Conservation (phyloP, 2,888 invertebrate genomes). For the Bhutanitis thaidina region DNA sequence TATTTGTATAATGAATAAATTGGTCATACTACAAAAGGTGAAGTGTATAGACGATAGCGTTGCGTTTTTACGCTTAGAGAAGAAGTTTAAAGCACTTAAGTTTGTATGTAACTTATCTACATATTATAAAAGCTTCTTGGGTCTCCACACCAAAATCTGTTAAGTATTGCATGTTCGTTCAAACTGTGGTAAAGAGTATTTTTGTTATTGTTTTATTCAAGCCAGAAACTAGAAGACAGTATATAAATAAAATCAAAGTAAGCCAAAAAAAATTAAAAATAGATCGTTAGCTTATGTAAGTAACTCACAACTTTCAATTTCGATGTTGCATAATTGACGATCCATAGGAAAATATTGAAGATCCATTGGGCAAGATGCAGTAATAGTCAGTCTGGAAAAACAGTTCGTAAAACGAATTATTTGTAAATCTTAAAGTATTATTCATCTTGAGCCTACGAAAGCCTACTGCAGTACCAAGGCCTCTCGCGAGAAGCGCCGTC, state of each 20-base stretch:
- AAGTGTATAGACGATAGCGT: conserved; percentile 32
- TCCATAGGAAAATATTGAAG: conserved; percentile 98
- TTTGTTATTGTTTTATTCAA: conserved; percentile 19
- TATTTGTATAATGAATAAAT: conserved; percentile 40
- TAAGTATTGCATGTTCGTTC: conserved; percentile 1
- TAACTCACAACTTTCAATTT: conserved; percentile 98
- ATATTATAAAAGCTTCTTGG: conserved; percentile 40
- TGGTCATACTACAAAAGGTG: conserved; percentile 41
- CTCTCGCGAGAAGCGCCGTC: no score
- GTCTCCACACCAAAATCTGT: conserved; percentile 28
- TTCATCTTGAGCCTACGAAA: no score
- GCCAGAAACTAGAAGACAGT: conserved; percentile 16
- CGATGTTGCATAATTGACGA: conserved; percentile 95
- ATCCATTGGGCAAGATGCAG: conserved; percentile 97
- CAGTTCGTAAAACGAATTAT: no score
- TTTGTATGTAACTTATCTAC: conserved; percentile 36
- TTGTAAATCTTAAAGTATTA: no score
- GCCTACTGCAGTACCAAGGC: no score
- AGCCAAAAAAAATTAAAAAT: conserved; percentile 16
- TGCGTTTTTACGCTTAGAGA: conserved; percentile 26
- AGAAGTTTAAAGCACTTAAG: conserved; percentile 36
- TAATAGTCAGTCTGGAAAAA: conserved; percentile 91
- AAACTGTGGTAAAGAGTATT: conserved; percentile 2
- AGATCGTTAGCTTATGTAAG: conserved; percentile 1
- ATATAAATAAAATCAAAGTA: conserved; percentile 15